A percentile compares a stretch with the other conserved stretches of the same genome.
Evolutionary conservation across 2,113 vertebrate species (phyloP).

Genomic region (Syngnathoides biaculeatus): DNA sequence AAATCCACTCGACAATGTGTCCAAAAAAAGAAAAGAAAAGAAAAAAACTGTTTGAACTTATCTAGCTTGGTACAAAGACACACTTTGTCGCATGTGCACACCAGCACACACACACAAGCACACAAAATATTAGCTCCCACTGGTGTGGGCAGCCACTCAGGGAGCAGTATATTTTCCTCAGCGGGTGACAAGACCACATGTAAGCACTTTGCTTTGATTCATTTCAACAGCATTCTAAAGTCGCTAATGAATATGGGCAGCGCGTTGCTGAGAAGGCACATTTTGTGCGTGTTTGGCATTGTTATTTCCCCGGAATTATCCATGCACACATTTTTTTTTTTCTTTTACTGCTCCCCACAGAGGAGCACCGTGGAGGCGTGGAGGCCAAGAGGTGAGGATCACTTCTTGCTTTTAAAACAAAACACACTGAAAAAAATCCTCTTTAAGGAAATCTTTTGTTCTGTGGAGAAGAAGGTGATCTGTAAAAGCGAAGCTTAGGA

Average conservation of each 20-base stretch:
- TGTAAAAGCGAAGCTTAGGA: background rate
- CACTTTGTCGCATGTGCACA: background rate
- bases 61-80: background rate
- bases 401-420: background rate
- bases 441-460: conserved; percentile 7
- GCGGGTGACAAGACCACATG: conserved; percentile 11
- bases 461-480: background rate
- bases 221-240: conserved; percentile 10
- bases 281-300: conserved; percentile 7
- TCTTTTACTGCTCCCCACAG: background rate
- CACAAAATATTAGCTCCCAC: background rate
- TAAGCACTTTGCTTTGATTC: conserved; percentile 14
- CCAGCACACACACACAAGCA: background rate
- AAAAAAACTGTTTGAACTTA: background rate
- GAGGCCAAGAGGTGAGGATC: conserved; percentile 4
- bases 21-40: background rate
- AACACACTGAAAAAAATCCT: background rate
- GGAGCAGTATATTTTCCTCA: conserved; percentile 4
- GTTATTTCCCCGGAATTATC: conserved; percentile 7
- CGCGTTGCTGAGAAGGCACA: conserved; percentile 5
- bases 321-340: conserved; percentile 10
- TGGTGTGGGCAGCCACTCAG: background rate
- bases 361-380: background rate
- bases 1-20: too few species aligned
- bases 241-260: conserved; percentile 10